phyloP scores from a whole-genome alignment of 2,888 invertebrate species.

The Tenthredo notha region DNA sequence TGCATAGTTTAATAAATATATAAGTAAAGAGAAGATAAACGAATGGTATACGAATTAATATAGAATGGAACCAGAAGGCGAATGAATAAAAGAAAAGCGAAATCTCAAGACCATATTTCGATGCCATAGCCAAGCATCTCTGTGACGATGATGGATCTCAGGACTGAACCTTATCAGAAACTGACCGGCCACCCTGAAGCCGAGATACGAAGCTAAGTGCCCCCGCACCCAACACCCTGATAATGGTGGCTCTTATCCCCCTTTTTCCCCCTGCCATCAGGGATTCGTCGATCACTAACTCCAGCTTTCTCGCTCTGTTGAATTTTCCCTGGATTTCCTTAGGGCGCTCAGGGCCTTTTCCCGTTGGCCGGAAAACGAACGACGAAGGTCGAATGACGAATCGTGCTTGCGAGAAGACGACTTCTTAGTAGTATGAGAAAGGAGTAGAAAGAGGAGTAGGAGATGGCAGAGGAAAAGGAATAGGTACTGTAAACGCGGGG shows the following conservation, averaged over 20 bases:
- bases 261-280: slow-evolving; percentile 3
- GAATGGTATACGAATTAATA: neutral
- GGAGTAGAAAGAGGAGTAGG: neutral
- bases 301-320: slow-evolving; percentile 17
- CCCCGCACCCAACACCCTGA: slow-evolving; percentile 34
- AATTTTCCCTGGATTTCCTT: slow-evolving; percentile 11
- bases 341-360: slow-evolving; percentile 22
- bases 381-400: slow-evolving; percentile 30
- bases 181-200: slow-evolving; percentile 31
- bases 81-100: neutral
- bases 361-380: slow-evolving; percentile 29
- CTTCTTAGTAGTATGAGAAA: neutral
- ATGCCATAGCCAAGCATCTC: neutral
- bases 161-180: slow-evolving; percentile 31
- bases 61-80: neutral
- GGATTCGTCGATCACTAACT: neutral
- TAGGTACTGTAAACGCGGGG: neutral
- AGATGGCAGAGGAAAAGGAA: neutral
- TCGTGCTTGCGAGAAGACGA: slow-evolving; percentile 13
- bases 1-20: neutral
- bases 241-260: slow-evolving; percentile 39
- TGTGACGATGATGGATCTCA: slow-evolving; percentile 48
- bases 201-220: slow-evolving; percentile 44
- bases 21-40: neutral
- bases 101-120: neutral